Evolutionary conservation across 2,797 vertebrate species (phyloP), one percentile per base, ranked within the genome.

Genomic region (Acropternis orthonyx): DNA sequence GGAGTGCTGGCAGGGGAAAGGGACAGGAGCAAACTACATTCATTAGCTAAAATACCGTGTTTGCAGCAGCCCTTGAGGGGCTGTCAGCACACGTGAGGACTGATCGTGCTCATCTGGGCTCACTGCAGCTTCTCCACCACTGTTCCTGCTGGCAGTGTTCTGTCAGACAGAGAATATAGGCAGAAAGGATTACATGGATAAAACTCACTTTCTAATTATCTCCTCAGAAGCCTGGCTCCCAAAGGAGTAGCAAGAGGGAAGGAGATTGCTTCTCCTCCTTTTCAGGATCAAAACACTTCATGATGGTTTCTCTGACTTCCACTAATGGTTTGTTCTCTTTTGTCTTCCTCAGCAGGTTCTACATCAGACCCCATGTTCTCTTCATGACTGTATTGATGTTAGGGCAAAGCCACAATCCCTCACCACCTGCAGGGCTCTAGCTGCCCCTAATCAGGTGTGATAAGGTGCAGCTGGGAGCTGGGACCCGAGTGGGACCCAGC

Each of bases 281-380:
- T 59, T 44, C 49, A 26, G 18, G 23, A 56, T 48, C 22, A 71
- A 52, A 86, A 37, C 28, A 19, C 18, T 48, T 76, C 39, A 10
- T 52, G 26, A 24, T 75, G 52, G 6, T 74, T 69, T 83, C 43
- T 51, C 20, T 32, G 68, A 34, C 20, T 51, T 66, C 32, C 20
- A 52, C 10, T 37, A 52, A 14, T 2, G 0, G 0, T 1, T 3
- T 43, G 15, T 28, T 63, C 68, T 48, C 19, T 89, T 58, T 48
- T 51, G 24, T 41, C 6, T 79, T 73, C 19, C 41, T 61, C 66
- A 48, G 30, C 0, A 1, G 55, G 41, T 12, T 52, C 34, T 24
- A 8, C 39, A 19, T 10, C 9, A 22, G 6, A 5, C 30, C 54
- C 23, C 2, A 1, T 1, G 23, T 13, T 86, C 46, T 83, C 30